These are phyloP conservation scores for Conus ventricosus DNA, from an alignment of 1,140 invertebrate genomes.

Conservation along the genomic window DNA sequence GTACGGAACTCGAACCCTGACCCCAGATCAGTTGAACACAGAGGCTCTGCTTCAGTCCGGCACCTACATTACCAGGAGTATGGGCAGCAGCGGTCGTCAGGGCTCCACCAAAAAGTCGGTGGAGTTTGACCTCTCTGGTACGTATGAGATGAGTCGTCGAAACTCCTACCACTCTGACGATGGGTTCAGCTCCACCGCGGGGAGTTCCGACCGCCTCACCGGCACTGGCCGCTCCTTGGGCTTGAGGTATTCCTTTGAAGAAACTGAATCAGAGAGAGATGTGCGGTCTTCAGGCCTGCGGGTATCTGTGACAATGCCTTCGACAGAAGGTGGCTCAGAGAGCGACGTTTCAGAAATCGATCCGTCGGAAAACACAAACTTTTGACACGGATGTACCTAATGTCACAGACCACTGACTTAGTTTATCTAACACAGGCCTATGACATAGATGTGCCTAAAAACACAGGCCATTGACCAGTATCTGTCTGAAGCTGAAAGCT, in stretches of 20 bases:
- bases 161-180: constrained; percentile 45
- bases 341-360: constrained; percentile 63
- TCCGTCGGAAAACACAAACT: constrained; percentile 46
- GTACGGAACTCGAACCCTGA: constrained; percentile 54
- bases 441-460: too few species aligned
- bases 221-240: constrained; percentile 50
- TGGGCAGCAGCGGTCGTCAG: constrained; percentile 28
- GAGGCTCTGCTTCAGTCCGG: constrained; percentile 64
- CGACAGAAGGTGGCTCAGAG: constrained; percentile 51
- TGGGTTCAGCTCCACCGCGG: constrained; percentile 9
- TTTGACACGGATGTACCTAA: too few species aligned
- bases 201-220: constrained; percentile 32
- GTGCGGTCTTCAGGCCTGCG: constrained; percentile 45
- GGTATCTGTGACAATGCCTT: constrained; percentile 63
- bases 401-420: too few species aligned
- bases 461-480: too few species aligned
- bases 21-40: constrained; percentile 68
- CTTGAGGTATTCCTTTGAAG: constrained; percentile 63
- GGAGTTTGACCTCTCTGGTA: constrained; percentile 54
- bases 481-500: too few species aligned
- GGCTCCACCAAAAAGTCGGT: constrained; percentile 45
- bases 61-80: constrained; percentile 3
- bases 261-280: constrained; percentile 47
- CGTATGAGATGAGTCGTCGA: constrained; percentile 26
- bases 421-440: too few species aligned